A percentile compares a stretch with the other conserved stretches of the same genome.
Evolutionary conservation across 2,888 invertebrate genomes (phyloP).

Genomic region (Apodemia hepburni): DNA sequence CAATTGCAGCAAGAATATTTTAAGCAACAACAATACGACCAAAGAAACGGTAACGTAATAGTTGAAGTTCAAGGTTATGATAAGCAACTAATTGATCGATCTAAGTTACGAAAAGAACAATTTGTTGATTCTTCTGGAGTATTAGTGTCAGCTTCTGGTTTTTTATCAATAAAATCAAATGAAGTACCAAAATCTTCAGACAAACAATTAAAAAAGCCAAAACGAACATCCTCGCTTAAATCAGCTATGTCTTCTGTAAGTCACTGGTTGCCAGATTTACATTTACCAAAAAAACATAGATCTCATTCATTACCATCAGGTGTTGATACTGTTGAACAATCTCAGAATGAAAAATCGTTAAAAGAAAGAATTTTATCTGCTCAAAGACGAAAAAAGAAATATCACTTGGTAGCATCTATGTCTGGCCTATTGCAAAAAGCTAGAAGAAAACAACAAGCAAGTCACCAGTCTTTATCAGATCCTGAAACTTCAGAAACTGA

Average conservation of each 20-base stretch:
- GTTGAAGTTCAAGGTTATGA: constrained; percentile 58
- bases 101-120: constrained; percentile 62
- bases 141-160: constrained; percentile 89
- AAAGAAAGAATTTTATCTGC: constrained; percentile 71
- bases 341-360: constrained; percentile 68
- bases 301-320: constrained; percentile 91
- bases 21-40: constrained; percentile 76
- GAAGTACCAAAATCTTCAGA: constrained; percentile 75
- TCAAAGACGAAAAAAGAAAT: constrained; percentile 87
- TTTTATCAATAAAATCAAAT: constrained; percentile 87
- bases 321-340: constrained; percentile 77
- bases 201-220: constrained; percentile 83
- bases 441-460: constrained; percentile 82
- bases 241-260: constrained; percentile 90
- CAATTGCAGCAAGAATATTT: constrained; percentile 77
- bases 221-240: constrained; percentile 86
- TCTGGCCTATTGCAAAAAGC: constrained; percentile 93
- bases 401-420: constrained; percentile 90
- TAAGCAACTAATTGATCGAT: constrained; percentile 53
- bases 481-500: constrained; percentile 89
- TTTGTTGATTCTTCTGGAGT: constrained; percentile 70
- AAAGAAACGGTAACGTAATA: constrained; percentile 66
- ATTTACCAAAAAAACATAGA: constrained; percentile 87
- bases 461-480: constrained; percentile 85
- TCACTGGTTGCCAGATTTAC: constrained; percentile 90